Evolutionary conservation across 2,888 invertebrate genomes (phyloP).

Genomic region (Troilus luridus): DNA sequence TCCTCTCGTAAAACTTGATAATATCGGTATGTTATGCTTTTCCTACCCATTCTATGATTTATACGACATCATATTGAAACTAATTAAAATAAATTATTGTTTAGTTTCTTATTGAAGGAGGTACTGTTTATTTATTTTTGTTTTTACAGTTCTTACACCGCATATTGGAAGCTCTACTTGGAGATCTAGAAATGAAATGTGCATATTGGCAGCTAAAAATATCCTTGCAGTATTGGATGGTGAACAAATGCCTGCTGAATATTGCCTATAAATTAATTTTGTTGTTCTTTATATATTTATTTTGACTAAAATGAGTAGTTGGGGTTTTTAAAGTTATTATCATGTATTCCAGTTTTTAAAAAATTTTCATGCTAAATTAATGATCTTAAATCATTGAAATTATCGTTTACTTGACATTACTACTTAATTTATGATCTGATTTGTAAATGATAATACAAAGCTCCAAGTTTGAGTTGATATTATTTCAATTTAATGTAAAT

Average conservation of each 20-base stretch:
- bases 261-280: not conserved
- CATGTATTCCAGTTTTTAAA: not conserved
- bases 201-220: slow-evolving; percentile 85
- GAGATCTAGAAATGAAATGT: slow-evolving; percentile 87
- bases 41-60: not conserved
- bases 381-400: not conserved
- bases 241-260: slow-evolving; percentile 76
- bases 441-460: no score
- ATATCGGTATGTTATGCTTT: slow-evolving; percentile 77
- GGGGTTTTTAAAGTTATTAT: not conserved
- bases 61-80: not conserved
- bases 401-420: no score
- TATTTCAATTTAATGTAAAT: no score
- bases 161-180: slow-evolving; percentile 94
- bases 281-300: not conserved
- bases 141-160: slow-evolving; percentile 78
- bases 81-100: not conserved
- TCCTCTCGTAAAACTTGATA: slow-evolving; percentile 83
- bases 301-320: not conserved
- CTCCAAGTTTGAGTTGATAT: no score
- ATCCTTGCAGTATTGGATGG: slow-evolving; percentile 83
- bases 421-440: no score
- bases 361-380: not conserved
- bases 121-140: not conserved
- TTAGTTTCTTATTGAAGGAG: not conserved